A percentile compares a stretch with the other conserved stretches of the same genome.
phyloP scores from a whole-genome alignment of 2,888 invertebrate genomes.

The Napeogenes inachia region DNA sequence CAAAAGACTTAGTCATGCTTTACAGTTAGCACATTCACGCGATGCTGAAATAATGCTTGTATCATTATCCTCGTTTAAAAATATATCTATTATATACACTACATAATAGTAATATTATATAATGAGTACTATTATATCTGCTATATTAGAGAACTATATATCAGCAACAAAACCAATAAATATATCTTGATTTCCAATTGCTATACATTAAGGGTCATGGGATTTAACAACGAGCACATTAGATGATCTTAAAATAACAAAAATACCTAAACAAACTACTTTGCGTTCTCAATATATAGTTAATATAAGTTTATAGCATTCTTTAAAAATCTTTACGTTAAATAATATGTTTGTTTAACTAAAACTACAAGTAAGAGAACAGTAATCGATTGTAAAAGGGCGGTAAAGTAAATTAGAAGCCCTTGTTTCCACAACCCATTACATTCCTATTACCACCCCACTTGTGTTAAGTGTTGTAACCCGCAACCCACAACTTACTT shows the following conservation, averaged over 20 bases:
- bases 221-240: too few relatives aligned
- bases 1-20: neutral
- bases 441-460: neutral
- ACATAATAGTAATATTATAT: neutral
- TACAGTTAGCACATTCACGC: neutral
- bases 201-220: too few relatives aligned
- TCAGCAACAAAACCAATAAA: too few relatives aligned
- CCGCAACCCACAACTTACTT: neutral
- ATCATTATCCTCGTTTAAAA: neutral
- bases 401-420: slow-evolving; percentile 5
- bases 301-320: too few relatives aligned
- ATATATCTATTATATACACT: neutral
- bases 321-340: too few relatives aligned
- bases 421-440: slow-evolving; percentile 6
- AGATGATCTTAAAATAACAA: too few relatives aligned
- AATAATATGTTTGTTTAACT: too few relatives aligned
- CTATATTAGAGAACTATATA: too few relatives aligned
- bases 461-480: slow-evolving; percentile 5
- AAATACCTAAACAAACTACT: too few relatives aligned
- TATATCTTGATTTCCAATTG: too few relatives aligned
- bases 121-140: too few relatives aligned
- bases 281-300: too few relatives aligned
- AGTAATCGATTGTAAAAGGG: neutral
- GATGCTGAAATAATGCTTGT: neutral
- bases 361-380: neutral